Evolutionary conservation across 2,888 invertebrate species (phyloP).

Genomic region (Priocnemis perturbator): DNA sequence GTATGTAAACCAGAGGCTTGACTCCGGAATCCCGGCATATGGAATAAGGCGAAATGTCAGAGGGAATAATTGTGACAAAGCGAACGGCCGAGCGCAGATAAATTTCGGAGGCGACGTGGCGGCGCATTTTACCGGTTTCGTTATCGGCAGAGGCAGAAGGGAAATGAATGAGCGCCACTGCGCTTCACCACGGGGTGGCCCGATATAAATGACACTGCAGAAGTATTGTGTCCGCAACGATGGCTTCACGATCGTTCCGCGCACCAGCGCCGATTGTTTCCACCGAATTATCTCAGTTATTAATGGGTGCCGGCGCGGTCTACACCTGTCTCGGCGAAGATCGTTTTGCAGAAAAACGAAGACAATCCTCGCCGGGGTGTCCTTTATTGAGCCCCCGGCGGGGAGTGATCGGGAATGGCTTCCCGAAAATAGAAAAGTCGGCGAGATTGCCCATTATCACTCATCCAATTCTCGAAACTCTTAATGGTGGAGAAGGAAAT

Average conservation of each 20-base stretch:
- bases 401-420: conserved; percentile 28
- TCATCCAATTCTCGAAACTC: no score
- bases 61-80: neutral
- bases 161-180: conserved; percentile 4
- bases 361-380: conserved; percentile 31
- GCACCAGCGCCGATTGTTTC: conserved; percentile 44
- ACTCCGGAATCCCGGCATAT: neutral
- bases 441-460: no score
- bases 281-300: conserved; percentile 58
- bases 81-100: neutral
- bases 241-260: conserved; percentile 29
- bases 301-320: conserved; percentile 49
- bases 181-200: conserved; percentile 13
- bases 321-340: conserved; percentile 47
- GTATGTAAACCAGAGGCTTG: conserved; percentile 32
- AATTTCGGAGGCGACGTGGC: no score
- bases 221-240: conserved; percentile 42
- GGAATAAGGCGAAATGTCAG: neutral
- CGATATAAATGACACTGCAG: conserved; percentile 52
- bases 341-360: conserved; percentile 38
- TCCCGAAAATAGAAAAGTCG: conserved; percentile 11
- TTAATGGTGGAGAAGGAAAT: neutral
- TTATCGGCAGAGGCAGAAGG: neutral
- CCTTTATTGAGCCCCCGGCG: conserved; percentile 29
- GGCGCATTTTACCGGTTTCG: no score